Percentiles rank a stretch among this genome's conserved stretches.
Conservation (phyloP, 2,888 invertebrate species). For the Achlya flavicornis region DNA sequence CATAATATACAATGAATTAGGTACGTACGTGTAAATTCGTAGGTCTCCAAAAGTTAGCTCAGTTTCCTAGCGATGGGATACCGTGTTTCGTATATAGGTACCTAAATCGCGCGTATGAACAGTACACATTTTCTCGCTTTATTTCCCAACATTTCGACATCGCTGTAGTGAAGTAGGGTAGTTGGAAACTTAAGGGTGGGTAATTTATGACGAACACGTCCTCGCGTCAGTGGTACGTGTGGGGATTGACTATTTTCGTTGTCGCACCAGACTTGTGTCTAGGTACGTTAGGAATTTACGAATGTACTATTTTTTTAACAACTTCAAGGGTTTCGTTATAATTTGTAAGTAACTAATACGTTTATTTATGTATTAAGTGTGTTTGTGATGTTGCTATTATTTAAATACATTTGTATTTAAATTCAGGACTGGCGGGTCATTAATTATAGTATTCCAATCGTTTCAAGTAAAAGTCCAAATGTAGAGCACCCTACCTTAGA, state of each 20-base stretch:
- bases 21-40: too few species aligned
- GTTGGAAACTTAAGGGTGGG: slow-evolving; percentile 27
- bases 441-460: too few species aligned
- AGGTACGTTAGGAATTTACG: neutral
- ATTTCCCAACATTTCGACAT: slow-evolving; percentile 7
- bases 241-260: slow-evolving; percentile 43
- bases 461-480: too few species aligned
- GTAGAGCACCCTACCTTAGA: too few species aligned
- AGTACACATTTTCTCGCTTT: slow-evolving; percentile 7
- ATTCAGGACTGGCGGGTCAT: too few species aligned
- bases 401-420: too few species aligned
- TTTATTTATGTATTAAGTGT: too few species aligned
- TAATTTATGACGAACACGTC: slow-evolving; percentile 47
- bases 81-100: neutral
- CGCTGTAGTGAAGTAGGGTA: slow-evolving; percentile 3
- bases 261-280: slow-evolving; percentile 19
- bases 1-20: too few species aligned
- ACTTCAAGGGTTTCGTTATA: too few species aligned
- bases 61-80: neutral
- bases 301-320: neutral
- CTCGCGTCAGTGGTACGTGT: slow-evolving; percentile 40
- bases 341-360: too few species aligned
- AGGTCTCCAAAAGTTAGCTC: too few species aligned
- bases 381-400: too few species aligned
- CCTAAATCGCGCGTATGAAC: slow-evolving; percentile 4